phyloP scores from a whole-genome alignment of 1,140 invertebrate species.

The Heliothis virescens region DNA sequence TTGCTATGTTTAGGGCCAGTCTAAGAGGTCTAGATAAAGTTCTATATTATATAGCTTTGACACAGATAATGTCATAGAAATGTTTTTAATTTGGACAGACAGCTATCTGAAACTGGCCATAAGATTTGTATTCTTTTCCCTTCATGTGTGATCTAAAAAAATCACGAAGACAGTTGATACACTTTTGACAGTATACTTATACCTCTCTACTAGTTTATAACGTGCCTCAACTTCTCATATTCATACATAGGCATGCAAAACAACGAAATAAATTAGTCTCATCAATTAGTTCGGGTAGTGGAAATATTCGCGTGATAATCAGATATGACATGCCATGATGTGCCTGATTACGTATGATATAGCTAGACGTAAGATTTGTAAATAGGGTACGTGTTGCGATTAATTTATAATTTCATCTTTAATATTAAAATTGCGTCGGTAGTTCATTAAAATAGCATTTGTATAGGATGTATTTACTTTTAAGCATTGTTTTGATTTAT shows the following conservation, averaged over 20 bases:
- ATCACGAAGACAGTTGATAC: background rate
- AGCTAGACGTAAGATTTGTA: constrained; percentile 36
- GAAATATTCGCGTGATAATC: constrained; percentile 44
- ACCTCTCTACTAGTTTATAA: constrained; percentile 19
- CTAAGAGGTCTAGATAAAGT: too few relatives aligned
- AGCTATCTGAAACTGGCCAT: too few relatives aligned
- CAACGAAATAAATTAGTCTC: constrained; percentile 33
- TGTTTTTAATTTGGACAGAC: too few relatives aligned
- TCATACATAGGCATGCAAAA: constrained; percentile 24
- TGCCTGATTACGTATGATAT: constrained; percentile 62
- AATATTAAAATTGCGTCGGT: background rate
- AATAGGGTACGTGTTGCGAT: constrained; percentile 28
- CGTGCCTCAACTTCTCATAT: background rate
- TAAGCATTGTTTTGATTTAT: constrained; percentile 39
- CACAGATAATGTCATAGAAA: too few relatives aligned
- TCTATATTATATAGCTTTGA: too few relatives aligned
- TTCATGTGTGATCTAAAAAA: background rate
- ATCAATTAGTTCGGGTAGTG: constrained; percentile 1
- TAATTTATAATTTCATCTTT: background rate
- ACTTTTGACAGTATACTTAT: constrained; percentile 2
- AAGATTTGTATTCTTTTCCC: background rate
- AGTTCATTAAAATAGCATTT: constrained; percentile 45
- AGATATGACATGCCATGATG: constrained; percentile 60
- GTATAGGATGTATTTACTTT: constrained; percentile 27
- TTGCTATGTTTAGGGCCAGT: too few relatives aligned